Evolutionary conservation across 2,113 vertebrate species (phyloP).

Genomic region (Oxyura jamaicensis): DNA sequence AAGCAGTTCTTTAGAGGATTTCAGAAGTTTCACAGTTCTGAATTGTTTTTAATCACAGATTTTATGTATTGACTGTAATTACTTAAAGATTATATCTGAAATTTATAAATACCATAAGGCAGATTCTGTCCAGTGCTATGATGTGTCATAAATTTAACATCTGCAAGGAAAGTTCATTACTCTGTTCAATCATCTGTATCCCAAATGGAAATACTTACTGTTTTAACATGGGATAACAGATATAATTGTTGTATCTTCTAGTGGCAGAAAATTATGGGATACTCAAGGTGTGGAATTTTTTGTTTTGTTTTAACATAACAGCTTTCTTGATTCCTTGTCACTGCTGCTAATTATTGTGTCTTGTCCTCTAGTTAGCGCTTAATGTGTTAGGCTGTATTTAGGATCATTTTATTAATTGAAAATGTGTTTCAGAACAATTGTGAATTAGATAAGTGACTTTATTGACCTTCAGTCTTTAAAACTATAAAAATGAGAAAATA

Average conservation of each 20-base stretch:
- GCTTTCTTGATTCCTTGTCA: background rate
- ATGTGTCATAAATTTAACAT: constrained; percentile 27
- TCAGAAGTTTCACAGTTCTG: constrained; percentile 22
- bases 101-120: constrained; percentile 19
- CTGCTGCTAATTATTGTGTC: constrained; percentile 20
- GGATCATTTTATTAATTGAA: constrained; percentile 52
- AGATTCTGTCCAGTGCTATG: background rate
- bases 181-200: background rate
- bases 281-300: background rate
- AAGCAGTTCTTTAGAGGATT: constrained; percentile 21
- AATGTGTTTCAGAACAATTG: constrained; percentile 37
- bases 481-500: constrained; percentile 27
- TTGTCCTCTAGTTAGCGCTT: background rate
- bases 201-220: background rate
- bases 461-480: constrained; percentile 37
- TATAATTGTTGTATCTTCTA: background rate
- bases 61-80: constrained; percentile 18
- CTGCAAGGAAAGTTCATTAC: constrained; percentile 25
- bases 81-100: constrained; percentile 26
- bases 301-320: background rate
- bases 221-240: background rate
- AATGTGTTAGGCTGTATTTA: constrained; percentile 26
- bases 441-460: constrained; percentile 50
- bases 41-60: constrained; percentile 30
- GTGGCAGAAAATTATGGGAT: background rate